A percentile compares a stretch with the other conserved stretches of the same genome.
Evolutionary conservation across 1,140 invertebrate genomes (phyloP).

Genomic region (Drosophila jambulina): DNA sequence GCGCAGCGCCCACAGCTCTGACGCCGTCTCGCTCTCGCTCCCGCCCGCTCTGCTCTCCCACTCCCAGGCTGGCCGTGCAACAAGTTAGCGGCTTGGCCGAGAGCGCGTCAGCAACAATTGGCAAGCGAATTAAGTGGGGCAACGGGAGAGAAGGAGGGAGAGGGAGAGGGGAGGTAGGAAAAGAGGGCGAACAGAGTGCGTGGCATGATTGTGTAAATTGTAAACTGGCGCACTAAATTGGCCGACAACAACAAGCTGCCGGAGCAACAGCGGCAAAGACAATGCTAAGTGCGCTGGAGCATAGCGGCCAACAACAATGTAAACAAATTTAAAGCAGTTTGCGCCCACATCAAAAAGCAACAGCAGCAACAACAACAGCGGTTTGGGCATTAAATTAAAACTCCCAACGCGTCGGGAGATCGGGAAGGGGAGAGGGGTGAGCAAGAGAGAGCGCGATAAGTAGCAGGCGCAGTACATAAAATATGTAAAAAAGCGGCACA

Average conservation of each 20-base stretch:
- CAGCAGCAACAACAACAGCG: conserved; percentile 43
- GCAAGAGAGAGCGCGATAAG: conserved; percentile 30
- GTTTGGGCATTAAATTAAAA: conserved; percentile 73
- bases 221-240: conserved; percentile 59
- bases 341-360: conserved; percentile 75
- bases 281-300: conserved; percentile 73
- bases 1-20: conserved; percentile 37
- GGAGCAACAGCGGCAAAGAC: conserved; percentile 23
- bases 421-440: conserved; percentile 3
- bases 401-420: conserved; percentile 27
- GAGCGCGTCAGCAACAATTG: conserved; percentile 61
- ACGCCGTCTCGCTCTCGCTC: background rate
- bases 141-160: conserved; percentile 18
- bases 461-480: conserved; percentile 54
- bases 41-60: conserved; percentile 2
- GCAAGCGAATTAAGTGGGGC: conserved; percentile 53
- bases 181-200: conserved; percentile 50
- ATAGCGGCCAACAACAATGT: conserved; percentile 60
- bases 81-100: conserved; percentile 40
- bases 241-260: conserved; percentile 23
- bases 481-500: conserved; percentile 65
- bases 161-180: conserved; percentile 1
- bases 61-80: conserved; percentile 20
- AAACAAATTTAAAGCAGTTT: conserved; percentile 78
- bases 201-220: conserved; percentile 61